Percentiles rank a stretch among this genome's conserved stretches.
phyloP scores from a whole-genome alignment of 2,113 vertebrate genomes.

The Callaeas wilsoni region DNA sequence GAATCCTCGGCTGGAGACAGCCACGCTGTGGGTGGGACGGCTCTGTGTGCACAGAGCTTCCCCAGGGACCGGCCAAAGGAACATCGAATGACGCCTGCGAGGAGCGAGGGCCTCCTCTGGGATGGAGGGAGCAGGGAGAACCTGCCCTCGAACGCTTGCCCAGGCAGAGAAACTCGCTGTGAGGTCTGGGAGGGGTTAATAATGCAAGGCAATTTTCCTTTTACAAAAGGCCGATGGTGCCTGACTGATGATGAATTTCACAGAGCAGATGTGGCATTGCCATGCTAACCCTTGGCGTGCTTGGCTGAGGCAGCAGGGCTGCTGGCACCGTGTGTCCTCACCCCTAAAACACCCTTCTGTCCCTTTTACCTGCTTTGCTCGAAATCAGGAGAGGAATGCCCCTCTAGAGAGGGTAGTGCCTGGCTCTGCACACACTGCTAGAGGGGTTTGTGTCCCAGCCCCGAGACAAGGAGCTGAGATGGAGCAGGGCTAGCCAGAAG shows the following conservation, averaged over 20 bases:
- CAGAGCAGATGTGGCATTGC: background rate
- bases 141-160: background rate
- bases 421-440: background rate
- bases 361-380: background rate
- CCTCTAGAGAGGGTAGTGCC: background rate
- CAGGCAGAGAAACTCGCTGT: background rate
- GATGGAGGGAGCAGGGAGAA: background rate
- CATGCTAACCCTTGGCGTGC: background rate
- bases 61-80: background rate
- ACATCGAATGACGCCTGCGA: background rate
- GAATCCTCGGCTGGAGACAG: background rate
- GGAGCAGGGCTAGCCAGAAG: background rate
- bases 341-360: background rate
- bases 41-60: background rate
- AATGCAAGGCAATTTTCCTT: background rate
- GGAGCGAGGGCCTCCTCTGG: background rate
- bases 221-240: background rate
- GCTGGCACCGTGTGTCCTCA: background rate
- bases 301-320: background rate
- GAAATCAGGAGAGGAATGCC: background rate
- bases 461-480: background rate
- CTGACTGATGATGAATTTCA: background rate
- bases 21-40: background rate
- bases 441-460: background rate
- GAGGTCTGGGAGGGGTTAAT: background rate